Conservation (phyloP, 1,140 invertebrate species). For the Mylabris phalerata region DNA sequence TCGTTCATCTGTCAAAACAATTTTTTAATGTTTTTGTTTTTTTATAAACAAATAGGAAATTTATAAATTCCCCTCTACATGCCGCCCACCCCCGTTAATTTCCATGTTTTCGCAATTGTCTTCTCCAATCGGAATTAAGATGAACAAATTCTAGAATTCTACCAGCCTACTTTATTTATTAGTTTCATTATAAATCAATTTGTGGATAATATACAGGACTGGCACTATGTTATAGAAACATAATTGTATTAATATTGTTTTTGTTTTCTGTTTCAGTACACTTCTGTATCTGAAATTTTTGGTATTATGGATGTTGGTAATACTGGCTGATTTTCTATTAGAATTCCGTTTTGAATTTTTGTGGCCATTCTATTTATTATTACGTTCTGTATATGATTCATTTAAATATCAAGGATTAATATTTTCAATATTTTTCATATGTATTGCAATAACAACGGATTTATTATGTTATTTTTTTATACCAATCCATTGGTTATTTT, state of each 20-base stretch:
- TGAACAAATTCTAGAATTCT: too few relatives aligned
- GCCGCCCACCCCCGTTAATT: too few relatives aligned
- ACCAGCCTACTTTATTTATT: too few relatives aligned
- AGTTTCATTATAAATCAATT: too few relatives aligned
- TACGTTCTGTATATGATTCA: conserved; percentile 94
- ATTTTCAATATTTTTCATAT: conserved; percentile 97
- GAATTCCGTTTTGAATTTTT: conserved; percentile 99
- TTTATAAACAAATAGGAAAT: not conserved
- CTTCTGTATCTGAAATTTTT: conserved; percentile 94
- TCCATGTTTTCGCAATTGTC: too few relatives aligned
- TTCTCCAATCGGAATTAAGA: too few relatives aligned
- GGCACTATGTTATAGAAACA: too few relatives aligned
- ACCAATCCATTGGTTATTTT: conserved; percentile 96
- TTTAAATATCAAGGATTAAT: conserved; percentile 99
- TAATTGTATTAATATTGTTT: not conserved
- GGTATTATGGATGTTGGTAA: conserved; percentile 89
- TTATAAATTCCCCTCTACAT: not conserved
- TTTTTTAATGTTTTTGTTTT: conserved; percentile 3
- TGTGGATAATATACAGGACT: too few relatives aligned
- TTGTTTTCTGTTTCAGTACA: conserved; percentile 60
- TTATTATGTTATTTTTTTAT: conserved; percentile 99
- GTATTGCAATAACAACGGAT: conserved; percentile 95
- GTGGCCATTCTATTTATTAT: conserved; percentile 96
- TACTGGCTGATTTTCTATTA: conserved; percentile 93
- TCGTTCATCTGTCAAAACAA: conserved; percentile 31